phyloP scores from a whole-genome alignment of 2,888 invertebrate species.

The Clusia tigrina region DNA sequence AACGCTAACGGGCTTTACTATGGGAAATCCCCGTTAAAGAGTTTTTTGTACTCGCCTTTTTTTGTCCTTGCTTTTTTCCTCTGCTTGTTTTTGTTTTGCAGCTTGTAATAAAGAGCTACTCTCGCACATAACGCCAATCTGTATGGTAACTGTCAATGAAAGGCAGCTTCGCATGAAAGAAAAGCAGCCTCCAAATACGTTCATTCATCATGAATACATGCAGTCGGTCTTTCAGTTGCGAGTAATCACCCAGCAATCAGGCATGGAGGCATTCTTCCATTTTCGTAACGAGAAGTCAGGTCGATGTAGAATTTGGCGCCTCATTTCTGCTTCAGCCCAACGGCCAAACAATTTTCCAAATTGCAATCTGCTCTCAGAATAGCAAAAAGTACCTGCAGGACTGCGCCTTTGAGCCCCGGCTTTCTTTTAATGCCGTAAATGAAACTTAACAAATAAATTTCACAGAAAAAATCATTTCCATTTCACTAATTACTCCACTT shows the following conservation, averaged over 20 bases:
- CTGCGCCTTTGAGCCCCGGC: background rate
- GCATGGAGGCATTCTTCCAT: too few relatives aligned
- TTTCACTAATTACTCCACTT: conserved; percentile 20
- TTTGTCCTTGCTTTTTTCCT: background rate
- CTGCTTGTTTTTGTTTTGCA: background rate
- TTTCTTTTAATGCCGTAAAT: conserved; percentile 14
- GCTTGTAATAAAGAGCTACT: background rate
- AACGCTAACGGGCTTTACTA: conserved; percentile 22
- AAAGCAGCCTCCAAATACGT: too few relatives aligned
- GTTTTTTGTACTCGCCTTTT: background rate
- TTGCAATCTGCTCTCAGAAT: too few relatives aligned
- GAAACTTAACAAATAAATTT: conserved; percentile 6
- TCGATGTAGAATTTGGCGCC: background rate
- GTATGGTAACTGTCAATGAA: conserved; percentile 8
- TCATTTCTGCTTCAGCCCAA: background rate
- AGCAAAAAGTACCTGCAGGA: too few relatives aligned
- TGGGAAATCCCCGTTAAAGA: conserved; percentile 16
- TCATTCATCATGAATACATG: too few relatives aligned
- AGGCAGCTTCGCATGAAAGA: too few relatives aligned
- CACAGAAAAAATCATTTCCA: conserved; percentile 17
- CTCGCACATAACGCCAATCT: too few relatives aligned
- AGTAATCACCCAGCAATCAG: too few relatives aligned
- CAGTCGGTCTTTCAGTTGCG: too few relatives aligned
- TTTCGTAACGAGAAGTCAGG: too few relatives aligned
- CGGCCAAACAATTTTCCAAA: too few relatives aligned